These are phyloP conservation scores for Auanema freiburgensis DNA, from an alignment of 2,888 invertebrate species.

Conservation along the genomic window DNA sequence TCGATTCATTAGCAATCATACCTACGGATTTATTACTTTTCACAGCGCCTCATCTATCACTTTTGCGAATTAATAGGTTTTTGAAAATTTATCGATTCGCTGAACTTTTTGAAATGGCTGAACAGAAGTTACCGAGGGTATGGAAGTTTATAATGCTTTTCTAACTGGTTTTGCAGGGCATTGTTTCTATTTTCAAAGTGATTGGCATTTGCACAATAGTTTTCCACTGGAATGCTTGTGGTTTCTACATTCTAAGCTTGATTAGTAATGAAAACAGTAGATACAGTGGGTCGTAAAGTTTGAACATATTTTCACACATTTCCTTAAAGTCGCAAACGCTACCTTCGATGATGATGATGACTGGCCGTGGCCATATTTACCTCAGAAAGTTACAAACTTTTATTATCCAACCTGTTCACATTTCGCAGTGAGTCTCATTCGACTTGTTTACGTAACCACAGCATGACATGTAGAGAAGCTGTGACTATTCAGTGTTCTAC, in stretches of 20 bases:
- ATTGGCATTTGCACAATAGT: constrained; percentile 21
- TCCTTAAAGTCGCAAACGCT: constrained; percentile 27
- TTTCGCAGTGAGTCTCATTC: neutral
- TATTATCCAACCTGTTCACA: constrained; percentile 3
- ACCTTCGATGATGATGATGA: constrained; percentile 41
- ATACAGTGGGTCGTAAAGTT: constrained; percentile 12
- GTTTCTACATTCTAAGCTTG: constrained; percentile 40
- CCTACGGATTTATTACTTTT: constrained; percentile 28
- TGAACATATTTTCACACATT: neutral
- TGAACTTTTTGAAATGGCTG: constrained; percentile 31
- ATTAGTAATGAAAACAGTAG: constrained; percentile 20
- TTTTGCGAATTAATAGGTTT: constrained; percentile 28
- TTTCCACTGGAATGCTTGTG: constrained; percentile 58
- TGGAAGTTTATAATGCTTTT: neutral
- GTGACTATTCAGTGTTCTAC: neutral
- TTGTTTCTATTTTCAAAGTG: constrained; percentile 6
- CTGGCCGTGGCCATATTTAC: constrained; percentile 38
- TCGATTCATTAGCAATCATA: constrained; percentile 26
- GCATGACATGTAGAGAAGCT: neutral
- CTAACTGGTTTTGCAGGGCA: neutral
- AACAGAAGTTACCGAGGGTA: neutral
- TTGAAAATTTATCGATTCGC: constrained; percentile 34
- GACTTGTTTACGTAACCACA: constrained; percentile 12
- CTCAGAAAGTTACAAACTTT: constrained; percentile 36
- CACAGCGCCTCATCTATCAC: constrained; percentile 4